These are phyloP conservation scores for Odocoileus virginianus DNA, from an alignment of 2,113 vertebrate genomes.

Conservation along the genomic window DNA sequence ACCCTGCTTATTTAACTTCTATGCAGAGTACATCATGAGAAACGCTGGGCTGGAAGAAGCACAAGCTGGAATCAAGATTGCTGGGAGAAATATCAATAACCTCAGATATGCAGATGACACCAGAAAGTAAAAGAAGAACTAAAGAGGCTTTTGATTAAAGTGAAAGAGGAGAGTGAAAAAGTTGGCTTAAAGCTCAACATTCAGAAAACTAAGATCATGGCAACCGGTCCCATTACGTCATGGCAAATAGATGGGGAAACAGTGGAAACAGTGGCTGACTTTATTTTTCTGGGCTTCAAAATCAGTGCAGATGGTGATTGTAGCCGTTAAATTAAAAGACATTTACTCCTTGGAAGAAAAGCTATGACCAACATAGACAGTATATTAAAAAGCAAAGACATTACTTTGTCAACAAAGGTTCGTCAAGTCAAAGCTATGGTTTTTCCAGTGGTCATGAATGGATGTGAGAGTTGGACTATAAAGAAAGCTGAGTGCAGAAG, in stretches of 20 bases:
- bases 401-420: background rate
- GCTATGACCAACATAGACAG: background rate
- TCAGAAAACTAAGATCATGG: background rate
- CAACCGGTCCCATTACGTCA: accelerated
- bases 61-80: background rate
- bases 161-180: background rate
- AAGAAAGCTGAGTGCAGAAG: background rate
- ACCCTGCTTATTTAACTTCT: background rate
- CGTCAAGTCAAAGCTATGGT: background rate
- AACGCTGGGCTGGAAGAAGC: background rate
- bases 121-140: background rate
- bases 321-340: background rate
- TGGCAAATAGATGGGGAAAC: background rate
- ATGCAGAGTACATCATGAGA: background rate
- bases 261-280: background rate
- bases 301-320: background rate
- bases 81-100: background rate
- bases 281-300: background rate
- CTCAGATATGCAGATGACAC: background rate
- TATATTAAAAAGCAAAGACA: background rate
- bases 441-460: background rate
- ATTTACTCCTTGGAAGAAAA: background rate
- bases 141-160: background rate
- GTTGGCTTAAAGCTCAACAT: background rate
- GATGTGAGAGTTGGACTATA: background rate